phyloP scores from a whole-genome alignment of 2,888 invertebrate genomes.

The Atherix ibis region DNA sequence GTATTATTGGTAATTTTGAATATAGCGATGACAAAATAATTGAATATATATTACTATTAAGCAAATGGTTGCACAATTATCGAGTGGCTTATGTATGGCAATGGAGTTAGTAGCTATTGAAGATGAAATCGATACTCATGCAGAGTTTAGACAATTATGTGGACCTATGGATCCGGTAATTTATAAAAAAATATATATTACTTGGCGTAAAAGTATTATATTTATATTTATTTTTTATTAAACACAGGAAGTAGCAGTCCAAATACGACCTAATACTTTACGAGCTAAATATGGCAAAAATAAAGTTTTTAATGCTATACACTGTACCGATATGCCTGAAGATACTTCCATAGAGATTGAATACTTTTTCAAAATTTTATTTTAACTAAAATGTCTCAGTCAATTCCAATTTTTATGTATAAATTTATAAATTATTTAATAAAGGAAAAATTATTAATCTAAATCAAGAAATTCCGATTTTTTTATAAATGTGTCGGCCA shows the following conservation, averaged over 20 bases:
- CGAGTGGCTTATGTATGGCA: conserved; percentile 73
- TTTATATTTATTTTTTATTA: conserved; percentile 12
- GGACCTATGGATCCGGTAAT: conserved; percentile 84
- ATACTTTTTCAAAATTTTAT: conserved; percentile 63
- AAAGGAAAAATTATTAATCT: background rate
- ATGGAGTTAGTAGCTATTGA: conserved; percentile 63
- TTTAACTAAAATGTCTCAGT: background rate
- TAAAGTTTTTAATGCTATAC: conserved; percentile 75
- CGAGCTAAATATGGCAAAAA: conserved; percentile 70
- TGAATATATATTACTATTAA: conserved; percentile 24
- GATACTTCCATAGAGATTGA: conserved; percentile 72
- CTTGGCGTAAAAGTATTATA: background rate
- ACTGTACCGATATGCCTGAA: conserved; percentile 84
- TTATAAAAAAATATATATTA: conserved; percentile 2
- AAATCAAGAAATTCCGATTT: conserved; percentile 4
- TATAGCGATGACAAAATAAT: conserved; percentile 2
- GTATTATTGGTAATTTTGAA: no score
- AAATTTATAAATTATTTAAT: background rate
- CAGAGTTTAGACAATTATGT: conserved; percentile 64
- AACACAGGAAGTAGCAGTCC: conserved; percentile 62
- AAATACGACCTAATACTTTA: conserved; percentile 67
- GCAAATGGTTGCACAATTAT: conserved; percentile 70
- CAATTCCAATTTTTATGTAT: no score
- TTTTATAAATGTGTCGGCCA: conserved; percentile 25
- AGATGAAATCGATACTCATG: conserved; percentile 40